These are phyloP conservation scores for Odontomachus brunneus DNA, from an alignment of 1,140 invertebrate genomes.

Conservation along the genomic window DNA sequence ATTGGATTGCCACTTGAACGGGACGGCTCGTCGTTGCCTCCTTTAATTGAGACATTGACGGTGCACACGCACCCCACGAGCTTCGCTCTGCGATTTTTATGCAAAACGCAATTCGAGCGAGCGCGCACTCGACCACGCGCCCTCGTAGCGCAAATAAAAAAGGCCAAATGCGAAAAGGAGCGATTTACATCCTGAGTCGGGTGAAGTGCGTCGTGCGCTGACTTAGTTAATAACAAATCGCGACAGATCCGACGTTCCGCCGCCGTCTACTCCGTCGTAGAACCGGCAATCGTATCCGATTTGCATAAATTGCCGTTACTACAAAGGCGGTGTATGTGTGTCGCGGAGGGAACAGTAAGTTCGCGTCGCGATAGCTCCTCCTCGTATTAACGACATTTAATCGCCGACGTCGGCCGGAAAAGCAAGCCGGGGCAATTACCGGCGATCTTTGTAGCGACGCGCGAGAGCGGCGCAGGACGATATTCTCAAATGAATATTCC, in stretches of 20 bases:
- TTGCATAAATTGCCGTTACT: conserved; percentile 51
- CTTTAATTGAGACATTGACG: conserved; percentile 68
- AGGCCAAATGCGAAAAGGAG: neutral
- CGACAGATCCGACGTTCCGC: conserved; percentile 19
- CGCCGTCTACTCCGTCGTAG: conserved; percentile 27
- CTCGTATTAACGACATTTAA: conserved; percentile 58
- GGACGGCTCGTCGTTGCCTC: conserved; percentile 45
- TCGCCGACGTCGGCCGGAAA: conserved; percentile 44
- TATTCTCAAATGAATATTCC: conserved; percentile 57
- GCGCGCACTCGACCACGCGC: conserved; percentile 19
- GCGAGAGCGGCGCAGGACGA: conserved; percentile 44
- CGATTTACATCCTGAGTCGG: conserved; percentile 34
- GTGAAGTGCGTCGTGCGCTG: conserved; percentile 10
- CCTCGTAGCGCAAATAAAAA: neutral
- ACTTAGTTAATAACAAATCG: conserved; percentile 57
- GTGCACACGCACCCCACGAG: neutral
- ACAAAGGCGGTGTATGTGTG: conserved; percentile 38
- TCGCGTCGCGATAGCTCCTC: conserved; percentile 32
- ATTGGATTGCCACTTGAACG: conserved; percentile 66
- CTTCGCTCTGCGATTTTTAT: neutral
- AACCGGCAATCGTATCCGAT: conserved; percentile 53
- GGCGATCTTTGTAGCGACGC: conserved; percentile 55
- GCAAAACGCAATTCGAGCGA: conserved; percentile 23
- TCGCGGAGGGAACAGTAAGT: conserved; percentile 46
- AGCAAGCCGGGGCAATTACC: conserved; percentile 53